phyloP scores from a whole-genome alignment of 1,140 invertebrate species.

The Dolichoris vasculosae region DNA sequence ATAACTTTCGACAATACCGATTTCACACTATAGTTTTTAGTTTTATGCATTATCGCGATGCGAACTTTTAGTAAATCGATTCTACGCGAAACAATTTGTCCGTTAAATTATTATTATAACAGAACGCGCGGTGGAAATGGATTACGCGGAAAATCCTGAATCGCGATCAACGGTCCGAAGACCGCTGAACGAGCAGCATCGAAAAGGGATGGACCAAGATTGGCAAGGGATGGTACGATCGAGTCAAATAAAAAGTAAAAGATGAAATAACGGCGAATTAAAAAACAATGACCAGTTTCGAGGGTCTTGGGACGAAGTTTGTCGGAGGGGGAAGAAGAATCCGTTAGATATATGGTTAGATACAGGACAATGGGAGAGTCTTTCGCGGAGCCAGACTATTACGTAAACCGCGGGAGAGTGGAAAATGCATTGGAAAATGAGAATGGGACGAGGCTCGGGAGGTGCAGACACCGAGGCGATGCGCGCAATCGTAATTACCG shows the following conservation, averaged over 20 bases:
- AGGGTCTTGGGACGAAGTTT: too few species aligned
- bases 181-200: background rate
- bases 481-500: background rate
- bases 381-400: too few species aligned
- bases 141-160: background rate
- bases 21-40: too few species aligned
- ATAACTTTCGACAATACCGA: too few species aligned
- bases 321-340: background rate
- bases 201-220: background rate
- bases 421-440: background rate
- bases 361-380: background rate
- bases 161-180: background rate
- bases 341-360: background rate
- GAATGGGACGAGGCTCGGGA: background rate
- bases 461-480: background rate
- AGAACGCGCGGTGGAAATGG: background rate
- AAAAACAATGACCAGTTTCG: too few species aligned
- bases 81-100: background rate
- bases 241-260: background rate
- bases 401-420: background rate
- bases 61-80: background rate
- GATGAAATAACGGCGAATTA: too few species aligned
- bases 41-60: background rate
- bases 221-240: background rate
- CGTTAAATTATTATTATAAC: background rate